A percentile compares a stretch with the other conserved stretches of the same genome.
phyloP scores from a whole-genome alignment of 2,888 invertebrate genomes.

The Epinotia nisella region DNA sequence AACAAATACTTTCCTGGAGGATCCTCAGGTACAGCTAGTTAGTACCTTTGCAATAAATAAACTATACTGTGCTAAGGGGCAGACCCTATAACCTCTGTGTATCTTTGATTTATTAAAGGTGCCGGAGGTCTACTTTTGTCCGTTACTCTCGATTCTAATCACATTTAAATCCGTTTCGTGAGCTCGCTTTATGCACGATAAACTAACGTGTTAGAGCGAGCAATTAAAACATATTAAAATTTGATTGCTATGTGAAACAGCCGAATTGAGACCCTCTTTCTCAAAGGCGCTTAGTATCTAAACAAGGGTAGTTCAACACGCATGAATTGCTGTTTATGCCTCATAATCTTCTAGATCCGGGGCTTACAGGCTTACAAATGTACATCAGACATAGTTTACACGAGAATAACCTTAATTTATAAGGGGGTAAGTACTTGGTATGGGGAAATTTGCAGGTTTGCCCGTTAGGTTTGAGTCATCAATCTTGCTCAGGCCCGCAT shows the following conservation, averaged over 20 bases:
- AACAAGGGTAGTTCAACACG: constrained; percentile 51
- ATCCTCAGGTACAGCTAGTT: no score
- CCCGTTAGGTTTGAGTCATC: constrained; percentile 67
- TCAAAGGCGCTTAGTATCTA: constrained; percentile 22
- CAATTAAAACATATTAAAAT: not conserved
- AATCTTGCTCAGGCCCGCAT: constrained; percentile 81
- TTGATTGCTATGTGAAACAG: not conserved
- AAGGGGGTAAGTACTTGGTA: not conserved
- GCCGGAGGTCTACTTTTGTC: no score
- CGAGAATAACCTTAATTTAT: not conserved
- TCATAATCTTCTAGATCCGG: constrained; percentile 71
- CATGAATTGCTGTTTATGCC: constrained; percentile 72
- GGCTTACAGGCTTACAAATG: constrained; percentile 51
- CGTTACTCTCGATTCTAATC: no score
- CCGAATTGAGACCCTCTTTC: not conserved
- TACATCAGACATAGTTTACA: not conserved
- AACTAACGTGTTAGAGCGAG: no score
- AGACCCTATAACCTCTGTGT: no score
- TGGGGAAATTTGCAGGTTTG: constrained; percentile 48
- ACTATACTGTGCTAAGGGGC: no score
- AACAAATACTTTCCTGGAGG: no score
- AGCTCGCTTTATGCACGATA: no score
- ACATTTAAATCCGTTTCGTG: no score
- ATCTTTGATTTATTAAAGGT: no score
- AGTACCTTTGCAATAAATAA: no score